These are phyloP conservation scores for Paralichthys olivaceus DNA, from an alignment of 2,113 vertebrate species.

Conservation along the genomic window DNA sequence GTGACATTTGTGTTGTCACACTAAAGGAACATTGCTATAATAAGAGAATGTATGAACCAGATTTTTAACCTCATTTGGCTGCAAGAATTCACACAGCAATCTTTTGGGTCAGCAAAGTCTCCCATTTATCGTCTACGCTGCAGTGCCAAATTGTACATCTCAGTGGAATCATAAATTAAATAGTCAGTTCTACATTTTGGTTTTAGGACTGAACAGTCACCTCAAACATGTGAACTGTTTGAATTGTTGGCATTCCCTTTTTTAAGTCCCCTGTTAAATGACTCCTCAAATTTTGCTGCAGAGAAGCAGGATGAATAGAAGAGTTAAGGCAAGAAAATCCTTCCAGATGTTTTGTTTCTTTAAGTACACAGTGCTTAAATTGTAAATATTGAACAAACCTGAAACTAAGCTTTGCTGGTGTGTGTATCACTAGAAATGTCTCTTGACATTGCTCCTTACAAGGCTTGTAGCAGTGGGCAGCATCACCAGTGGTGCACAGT, in stretches of 20 bases:
- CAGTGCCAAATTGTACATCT: conserved; percentile 54
- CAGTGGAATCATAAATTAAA: conserved; percentile 29
- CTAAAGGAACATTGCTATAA: background rate
- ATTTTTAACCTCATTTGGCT: conserved; percentile 18
- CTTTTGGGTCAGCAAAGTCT: conserved; percentile 46
- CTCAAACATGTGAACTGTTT: conserved; percentile 5
- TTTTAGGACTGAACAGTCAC: background rate
- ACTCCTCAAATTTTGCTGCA: background rate
- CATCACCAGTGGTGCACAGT: background rate
- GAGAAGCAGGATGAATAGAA: background rate
- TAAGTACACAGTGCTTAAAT: background rate
- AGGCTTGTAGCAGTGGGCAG: background rate
- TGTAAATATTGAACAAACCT: too few relatives aligned
- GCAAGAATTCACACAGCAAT: conserved; percentile 25
- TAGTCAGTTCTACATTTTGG: conserved; percentile 26
- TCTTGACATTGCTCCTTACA: background rate
- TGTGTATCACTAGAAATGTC: background rate
- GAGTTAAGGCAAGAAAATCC: background rate
- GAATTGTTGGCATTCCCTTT: conserved; percentile 6
- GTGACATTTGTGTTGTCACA: conserved; percentile 1
- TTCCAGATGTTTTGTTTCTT: background rate
- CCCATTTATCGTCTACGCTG: conserved; percentile 23
- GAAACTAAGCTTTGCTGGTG: too few relatives aligned
- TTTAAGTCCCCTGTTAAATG: background rate
- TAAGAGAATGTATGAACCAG: conserved; percentile 7